Conservation (phyloP, 2,888 invertebrate species). For the Ellobium chinense region DNA sequence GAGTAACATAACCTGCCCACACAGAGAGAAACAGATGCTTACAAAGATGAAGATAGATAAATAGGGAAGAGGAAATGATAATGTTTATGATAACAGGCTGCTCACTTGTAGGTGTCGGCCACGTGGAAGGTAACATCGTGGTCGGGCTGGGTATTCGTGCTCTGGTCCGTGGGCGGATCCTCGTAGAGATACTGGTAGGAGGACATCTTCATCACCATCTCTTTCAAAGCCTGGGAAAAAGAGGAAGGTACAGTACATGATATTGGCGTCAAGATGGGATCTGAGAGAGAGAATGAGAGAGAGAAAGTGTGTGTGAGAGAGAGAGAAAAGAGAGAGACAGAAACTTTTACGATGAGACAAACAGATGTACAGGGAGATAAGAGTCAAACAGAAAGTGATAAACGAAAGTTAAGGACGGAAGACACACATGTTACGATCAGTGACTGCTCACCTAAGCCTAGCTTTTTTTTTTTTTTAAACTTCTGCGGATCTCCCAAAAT, state of each 20-base stretch:
- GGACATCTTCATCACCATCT: conserved; percentile 28
- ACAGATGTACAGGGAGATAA: background rate
- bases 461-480: too few species aligned
- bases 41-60: background rate
- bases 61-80: background rate
- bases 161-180: background rate
- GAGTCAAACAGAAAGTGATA: too few species aligned
- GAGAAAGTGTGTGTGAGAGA: background rate
- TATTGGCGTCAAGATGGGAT: background rate
- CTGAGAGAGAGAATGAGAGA: too few species aligned
- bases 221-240: conserved; percentile 12
- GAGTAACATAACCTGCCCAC: too few species aligned
- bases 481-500: too few species aligned
- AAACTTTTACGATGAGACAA: background rate
- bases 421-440: too few species aligned
- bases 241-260: background rate
- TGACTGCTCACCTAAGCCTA: too few species aligned
- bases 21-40: too few species aligned
- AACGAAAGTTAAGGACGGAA: too few species aligned
- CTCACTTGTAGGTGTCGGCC: background rate
- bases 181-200: conserved; percentile 12
- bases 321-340: background rate
- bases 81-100: background rate
- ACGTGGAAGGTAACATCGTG: conserved; percentile 6
- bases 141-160: background rate